A percentile compares a stretch with the other conserved stretches of the same genome.
phyloP scores from a whole-genome alignment of 2,888 invertebrate genomes.

The Lingula anatina region DNA sequence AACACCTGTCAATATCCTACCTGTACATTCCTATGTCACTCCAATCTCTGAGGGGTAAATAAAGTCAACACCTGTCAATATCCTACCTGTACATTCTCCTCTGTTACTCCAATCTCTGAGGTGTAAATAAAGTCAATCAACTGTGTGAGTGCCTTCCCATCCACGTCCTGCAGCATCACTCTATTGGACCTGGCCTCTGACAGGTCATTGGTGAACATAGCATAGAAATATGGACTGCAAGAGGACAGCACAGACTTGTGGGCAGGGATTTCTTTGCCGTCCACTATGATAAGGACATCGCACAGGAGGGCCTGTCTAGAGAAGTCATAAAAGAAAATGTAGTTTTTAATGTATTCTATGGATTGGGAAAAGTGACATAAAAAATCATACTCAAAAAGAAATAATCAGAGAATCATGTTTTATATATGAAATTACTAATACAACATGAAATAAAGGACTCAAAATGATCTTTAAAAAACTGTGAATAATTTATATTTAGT shows the following conservation, averaged over 20 bases:
- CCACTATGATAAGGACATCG: conserved; percentile 80
- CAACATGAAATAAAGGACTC: too few relatives aligned
- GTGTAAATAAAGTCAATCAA: conserved; percentile 89
- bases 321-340: too few relatives aligned
- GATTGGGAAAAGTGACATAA: too few relatives aligned
- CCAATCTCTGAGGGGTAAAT: conserved; percentile 82
- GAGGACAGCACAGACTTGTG: conserved; percentile 91
- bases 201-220: conserved; percentile 88
- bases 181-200: conserved; percentile 81
- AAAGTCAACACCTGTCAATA: too few relatives aligned
- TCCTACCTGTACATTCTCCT: conserved; percentile 85
- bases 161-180: conserved; percentile 82
- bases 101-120: conserved; percentile 78
- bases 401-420: too few relatives aligned
- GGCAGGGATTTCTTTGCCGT: conserved; percentile 73
- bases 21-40: conserved; percentile 89
- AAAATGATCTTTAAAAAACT: too few relatives aligned
- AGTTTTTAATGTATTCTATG: too few relatives aligned
- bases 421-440: too few relatives aligned
- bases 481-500: too few relatives aligned
- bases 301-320: conserved; percentile 75
- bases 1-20: too few relatives aligned
- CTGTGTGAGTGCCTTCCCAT: conserved; percentile 75
- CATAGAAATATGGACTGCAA: conserved; percentile 90
- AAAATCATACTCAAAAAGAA: too few relatives aligned